phyloP scores from a whole-genome alignment of 2,113 vertebrate genomes.

The Lophochroa leadbeateri region DNA sequence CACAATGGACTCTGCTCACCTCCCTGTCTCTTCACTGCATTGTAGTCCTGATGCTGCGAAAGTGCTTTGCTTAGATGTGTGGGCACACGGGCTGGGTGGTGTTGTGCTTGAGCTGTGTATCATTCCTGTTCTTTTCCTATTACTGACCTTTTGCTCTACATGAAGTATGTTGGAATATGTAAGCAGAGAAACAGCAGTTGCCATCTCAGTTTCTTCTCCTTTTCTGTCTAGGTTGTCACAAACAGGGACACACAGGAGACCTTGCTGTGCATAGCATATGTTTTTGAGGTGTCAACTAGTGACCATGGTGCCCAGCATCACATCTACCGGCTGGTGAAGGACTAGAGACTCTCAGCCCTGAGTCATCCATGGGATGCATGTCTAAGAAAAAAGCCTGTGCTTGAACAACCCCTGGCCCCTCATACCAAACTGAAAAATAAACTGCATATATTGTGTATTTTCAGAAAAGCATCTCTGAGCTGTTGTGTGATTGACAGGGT shows the following conservation, averaged over 20 bases:
- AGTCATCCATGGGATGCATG: slow-evolving; percentile 34
- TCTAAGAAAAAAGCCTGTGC: slow-evolving; percentile 50
- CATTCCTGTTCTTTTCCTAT: neutral
- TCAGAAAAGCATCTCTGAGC: slow-evolving; percentile 65
- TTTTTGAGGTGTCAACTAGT: slow-evolving; percentile 93
- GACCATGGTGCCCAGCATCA: slow-evolving; percentile 94
- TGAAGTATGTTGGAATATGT: neutral
- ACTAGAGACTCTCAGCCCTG: slow-evolving; percentile 76
- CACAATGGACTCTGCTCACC: neutral
- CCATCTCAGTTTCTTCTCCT: neutral
- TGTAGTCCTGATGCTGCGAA: neutral
- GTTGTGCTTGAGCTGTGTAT: neutral
- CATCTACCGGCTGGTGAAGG: slow-evolving; percentile 94
- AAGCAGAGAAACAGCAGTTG: neutral
- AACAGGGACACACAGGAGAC: slow-evolving; percentile 95
- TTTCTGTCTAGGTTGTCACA: slow-evolving; percentile 86
- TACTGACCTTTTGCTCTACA: neutral
- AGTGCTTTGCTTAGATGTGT: neutral
- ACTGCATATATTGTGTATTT: slow-evolving; percentile 69
- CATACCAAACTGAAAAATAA: slow-evolving; percentile 71
- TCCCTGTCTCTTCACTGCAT: neutral
- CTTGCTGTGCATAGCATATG: slow-evolving; percentile 90
- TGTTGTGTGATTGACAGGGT: slow-evolving; percentile 28
- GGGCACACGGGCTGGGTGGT: neutral
- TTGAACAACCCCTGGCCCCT: slow-evolving; percentile 36